These are phyloP conservation scores for Hydrozoanthus tunicans DNA, from an alignment of 64 coral and sea anemone species.

Conservation along the genomic window DNA sequence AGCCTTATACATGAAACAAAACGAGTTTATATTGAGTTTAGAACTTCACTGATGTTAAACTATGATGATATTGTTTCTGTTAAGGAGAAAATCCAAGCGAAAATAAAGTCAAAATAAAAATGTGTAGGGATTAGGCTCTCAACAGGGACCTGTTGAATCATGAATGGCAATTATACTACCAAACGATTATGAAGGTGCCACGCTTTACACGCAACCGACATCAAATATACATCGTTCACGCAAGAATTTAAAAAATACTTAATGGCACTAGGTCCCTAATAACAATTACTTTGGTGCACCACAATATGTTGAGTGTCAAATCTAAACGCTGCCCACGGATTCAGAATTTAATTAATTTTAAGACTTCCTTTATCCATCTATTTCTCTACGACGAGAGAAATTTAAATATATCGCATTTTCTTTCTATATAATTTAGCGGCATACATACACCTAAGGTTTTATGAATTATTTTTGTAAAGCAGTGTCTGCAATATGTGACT, in stretches of 20 bases:
- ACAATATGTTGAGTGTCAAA: conserved; percentile 14
- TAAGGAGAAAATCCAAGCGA: conserved; percentile 7
- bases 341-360: conserved; percentile 60
- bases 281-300: conserved; percentile 41
- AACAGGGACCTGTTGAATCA: conserved; percentile 53
- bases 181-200: conserved; percentile 42
- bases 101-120: conserved; percentile 51
- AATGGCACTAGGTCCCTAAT: conserved; percentile 28
- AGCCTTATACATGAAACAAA: not conserved
- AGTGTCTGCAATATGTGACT: conserved; percentile 31
- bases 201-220: conserved; percentile 36
- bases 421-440: conserved; percentile 62
- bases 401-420: conserved; percentile 59
- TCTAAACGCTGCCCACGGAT: conserved; percentile 36
- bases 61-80: conserved; percentile 41
- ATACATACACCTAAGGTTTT: conserved; percentile 53
- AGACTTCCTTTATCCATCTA: conserved; percentile 59
- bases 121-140: conserved; percentile 1
- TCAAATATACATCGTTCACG: conserved; percentile 49
- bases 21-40: conserved; percentile 22
- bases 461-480: conserved; percentile 23
- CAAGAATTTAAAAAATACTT: conserved; percentile 24
- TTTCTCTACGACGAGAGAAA: conserved; percentile 41
- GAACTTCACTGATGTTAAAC: conserved; percentile 24
- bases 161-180: conserved; percentile 41